Percentiles rank a stretch among this genome's conserved stretches.
Conservation (phyloP, 2,113 vertebrate genomes). For the Cryptomyrus ogoouensis region DNA sequence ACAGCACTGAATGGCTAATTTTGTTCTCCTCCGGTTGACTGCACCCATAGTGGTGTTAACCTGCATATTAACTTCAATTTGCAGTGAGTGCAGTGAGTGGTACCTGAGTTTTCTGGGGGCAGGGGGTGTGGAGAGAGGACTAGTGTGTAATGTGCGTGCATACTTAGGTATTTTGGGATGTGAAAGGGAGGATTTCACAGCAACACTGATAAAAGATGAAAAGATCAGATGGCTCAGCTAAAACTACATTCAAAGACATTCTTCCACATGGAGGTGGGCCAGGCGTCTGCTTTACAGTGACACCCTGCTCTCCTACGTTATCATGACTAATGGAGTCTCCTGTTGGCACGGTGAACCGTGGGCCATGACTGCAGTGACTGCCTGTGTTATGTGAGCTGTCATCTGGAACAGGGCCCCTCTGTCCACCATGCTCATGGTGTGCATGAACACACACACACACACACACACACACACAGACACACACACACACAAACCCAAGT, state of each 20-base stretch:
- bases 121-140: background rate
- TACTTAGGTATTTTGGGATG: background rate
- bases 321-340: background rate
- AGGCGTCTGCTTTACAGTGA: background rate
- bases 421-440: background rate
- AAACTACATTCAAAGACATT: background rate
- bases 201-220: background rate
- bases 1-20: conserved; percentile 3
- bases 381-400: background rate
- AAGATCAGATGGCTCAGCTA: background rate
- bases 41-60: conserved; percentile 26
- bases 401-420: background rate
- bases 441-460: background rate
- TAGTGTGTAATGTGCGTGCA: background rate
- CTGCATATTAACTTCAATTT: conserved; percentile 6
- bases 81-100: background rate
- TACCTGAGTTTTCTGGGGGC: background rate
- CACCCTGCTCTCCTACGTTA: background rate
- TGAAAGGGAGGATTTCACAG: background rate
- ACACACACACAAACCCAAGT: background rate
- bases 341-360: background rate
- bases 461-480: background rate
- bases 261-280: background rate
- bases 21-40: background rate
- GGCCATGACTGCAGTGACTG: background rate